Evolutionary conservation across 2,113 vertebrate genomes (phyloP).

Genomic region (Fregata magnificens): DNA sequence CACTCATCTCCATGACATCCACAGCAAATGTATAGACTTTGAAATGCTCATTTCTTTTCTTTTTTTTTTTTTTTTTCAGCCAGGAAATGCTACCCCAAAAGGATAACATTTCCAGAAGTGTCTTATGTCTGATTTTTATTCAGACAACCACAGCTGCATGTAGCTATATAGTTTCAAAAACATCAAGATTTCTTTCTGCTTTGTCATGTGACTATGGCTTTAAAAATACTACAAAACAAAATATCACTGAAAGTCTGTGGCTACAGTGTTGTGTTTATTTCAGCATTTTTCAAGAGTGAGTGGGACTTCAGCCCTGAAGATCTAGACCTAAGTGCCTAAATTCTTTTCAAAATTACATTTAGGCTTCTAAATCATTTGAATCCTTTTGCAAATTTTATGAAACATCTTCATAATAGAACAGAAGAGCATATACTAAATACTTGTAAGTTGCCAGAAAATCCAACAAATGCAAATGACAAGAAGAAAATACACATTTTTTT

Average conservation of each 20-base stretch:
- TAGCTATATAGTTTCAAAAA: background rate
- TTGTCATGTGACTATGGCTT: background rate
- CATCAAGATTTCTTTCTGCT: background rate
- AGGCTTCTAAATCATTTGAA: background rate
- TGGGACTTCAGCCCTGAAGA: background rate
- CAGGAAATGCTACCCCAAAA: background rate
- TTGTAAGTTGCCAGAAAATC: background rate
- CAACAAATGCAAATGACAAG: background rate
- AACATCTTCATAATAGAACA: background rate
- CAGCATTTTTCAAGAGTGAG: background rate
- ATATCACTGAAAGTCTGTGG: background rate
- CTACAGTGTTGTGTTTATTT: background rate
- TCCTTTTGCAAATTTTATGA: background rate
- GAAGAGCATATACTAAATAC: background rate
- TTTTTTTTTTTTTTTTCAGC: background rate
- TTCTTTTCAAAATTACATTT: background rate
- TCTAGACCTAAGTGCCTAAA: background rate
- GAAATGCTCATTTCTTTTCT: background rate
- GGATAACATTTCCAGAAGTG: background rate
- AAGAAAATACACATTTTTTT: background rate
- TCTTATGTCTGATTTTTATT: background rate
- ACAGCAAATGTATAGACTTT: background rate
- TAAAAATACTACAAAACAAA: background rate
- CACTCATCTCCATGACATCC: background rate
- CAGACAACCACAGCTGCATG: background rate